Base-by-base conservation (phyloP, 2,797 vertebrate species). In the Carapus acus region DNA sequence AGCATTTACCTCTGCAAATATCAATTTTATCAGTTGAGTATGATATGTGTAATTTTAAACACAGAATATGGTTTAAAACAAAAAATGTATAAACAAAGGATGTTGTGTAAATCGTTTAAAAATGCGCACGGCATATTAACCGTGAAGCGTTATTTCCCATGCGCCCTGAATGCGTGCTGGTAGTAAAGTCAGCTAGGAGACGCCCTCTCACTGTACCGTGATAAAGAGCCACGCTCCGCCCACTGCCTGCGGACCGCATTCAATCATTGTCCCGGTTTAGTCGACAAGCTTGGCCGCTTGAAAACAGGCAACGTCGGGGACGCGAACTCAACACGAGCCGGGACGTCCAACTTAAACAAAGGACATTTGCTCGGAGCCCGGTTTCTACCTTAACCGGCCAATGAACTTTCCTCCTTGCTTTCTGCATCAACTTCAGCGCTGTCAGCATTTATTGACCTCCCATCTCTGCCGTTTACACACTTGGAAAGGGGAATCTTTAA, bases 171-270 rank as follows among this genome's bases (percentile, higher is more conserved):
- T 41, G 51, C 52, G 6, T 23, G 7, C 4, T 34, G 47, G 40
- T 47, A 52, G 62, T 65, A 62, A 62, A 74, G 55, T 72, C 58
- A 63, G 57, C 45, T n/a, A 8, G 31, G 69, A 73, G 73, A 73
- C 74, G 66, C 67, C 60, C 43, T 40, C 47, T 48, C 43, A 23
- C 64, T 20, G 68, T 57, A 37, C 43, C 17, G 31, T 40, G 61
- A 77, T 75, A 76, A 74, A 59, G 6, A 53, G 31, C 52, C 12
- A 61, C 60, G 41, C 80, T 77, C 80, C 81, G 60, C 34, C 34
- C 34, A 36, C 34, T 36, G 31, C 2, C 68, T 22, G 12, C 31
- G 54, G 54, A 69, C 20, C 61, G 18, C 46, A 45, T 48, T 58
- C 56, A 78, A 45, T 65, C 19, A 59, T 18, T 41, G 33, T 11